phyloP scores from a whole-genome alignment of 2,113 vertebrate genomes.

The Parotia lawesii region DNA sequence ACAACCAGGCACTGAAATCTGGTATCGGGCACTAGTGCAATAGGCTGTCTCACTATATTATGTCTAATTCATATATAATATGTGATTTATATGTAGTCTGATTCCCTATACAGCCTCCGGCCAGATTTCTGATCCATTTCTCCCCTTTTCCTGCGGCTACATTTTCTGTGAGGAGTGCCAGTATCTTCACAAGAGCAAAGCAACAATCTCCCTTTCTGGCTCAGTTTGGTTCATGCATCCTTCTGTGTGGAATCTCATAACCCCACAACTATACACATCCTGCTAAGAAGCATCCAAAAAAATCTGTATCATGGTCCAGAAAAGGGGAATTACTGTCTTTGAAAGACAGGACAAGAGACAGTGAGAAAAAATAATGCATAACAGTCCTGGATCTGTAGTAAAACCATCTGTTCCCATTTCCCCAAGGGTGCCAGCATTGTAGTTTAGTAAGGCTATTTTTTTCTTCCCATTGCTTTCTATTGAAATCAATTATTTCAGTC shows the following conservation, averaged over 20 bases:
- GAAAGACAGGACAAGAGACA: neutral
- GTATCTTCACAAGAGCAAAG: neutral
- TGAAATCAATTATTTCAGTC: neutral
- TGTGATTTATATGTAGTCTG: neutral
- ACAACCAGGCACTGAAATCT: neutral
- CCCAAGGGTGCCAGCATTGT: neutral
- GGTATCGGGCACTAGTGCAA: neutral
- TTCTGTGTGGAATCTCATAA: neutral
- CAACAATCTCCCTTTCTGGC: neutral
- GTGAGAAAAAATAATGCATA: neutral
- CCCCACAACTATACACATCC: neutral
- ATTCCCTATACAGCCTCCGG: neutral
- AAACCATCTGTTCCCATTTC: neutral
- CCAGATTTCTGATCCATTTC: neutral
- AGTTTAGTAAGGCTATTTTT: neutral
- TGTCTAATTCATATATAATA: neutral
- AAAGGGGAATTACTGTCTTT: neutral
- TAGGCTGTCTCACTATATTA: neutral
- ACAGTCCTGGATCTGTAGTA: neutral
- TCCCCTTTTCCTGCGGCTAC: neutral
- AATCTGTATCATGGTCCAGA: neutral
- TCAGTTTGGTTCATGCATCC: neutral
- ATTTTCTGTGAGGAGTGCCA: neutral
- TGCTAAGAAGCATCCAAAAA: neutral
- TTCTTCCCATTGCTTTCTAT: neutral